These are phyloP conservation scores for Turdus rufiventris DNA, from an alignment of 2,113 vertebrate species.

Conservation along the genomic window DNA sequence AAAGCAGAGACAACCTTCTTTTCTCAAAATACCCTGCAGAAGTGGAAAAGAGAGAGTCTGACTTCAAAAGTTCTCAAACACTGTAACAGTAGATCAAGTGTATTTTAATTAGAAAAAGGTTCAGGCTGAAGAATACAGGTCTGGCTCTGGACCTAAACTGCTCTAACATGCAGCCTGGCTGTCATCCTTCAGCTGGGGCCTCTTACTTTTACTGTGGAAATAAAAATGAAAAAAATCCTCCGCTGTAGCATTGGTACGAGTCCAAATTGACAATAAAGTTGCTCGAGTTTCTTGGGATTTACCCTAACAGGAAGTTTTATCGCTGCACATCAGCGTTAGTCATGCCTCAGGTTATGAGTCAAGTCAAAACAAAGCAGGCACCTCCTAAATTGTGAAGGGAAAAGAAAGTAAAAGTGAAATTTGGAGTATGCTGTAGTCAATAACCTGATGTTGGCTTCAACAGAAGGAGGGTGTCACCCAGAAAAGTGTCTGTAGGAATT, in stretches of 20 bases:
- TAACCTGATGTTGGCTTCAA: neutral
- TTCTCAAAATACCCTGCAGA: neutral
- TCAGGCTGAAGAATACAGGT: neutral
- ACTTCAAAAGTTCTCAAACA: slow-evolving; percentile 29
- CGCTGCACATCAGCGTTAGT: neutral
- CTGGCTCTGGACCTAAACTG: neutral
- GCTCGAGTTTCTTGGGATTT: slow-evolving; percentile 27
- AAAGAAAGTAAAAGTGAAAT: slow-evolving; percentile 42
- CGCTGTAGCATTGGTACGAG: slow-evolving; percentile 1
- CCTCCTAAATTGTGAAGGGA: neutral
- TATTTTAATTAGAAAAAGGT: slow-evolving; percentile 56
- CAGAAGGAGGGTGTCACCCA: neutral
- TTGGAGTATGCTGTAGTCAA: neutral
- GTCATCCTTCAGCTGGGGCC: slow-evolving; percentile 33
- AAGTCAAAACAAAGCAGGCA: slow-evolving; percentile 41
- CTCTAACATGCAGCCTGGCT: slow-evolving; percentile 11
- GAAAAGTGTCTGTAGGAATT: neutral
- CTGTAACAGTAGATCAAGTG: slow-evolving; percentile 28
- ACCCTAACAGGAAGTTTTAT: slow-evolving; percentile 49
- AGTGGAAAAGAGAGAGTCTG: neutral
- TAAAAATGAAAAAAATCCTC: slow-evolving; percentile 36
- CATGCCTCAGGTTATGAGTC: slow-evolving; percentile 3
- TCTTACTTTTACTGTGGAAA: slow-evolving; percentile 44
- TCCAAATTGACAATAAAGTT: slow-evolving; percentile 43
- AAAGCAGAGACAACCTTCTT: neutral